Evolutionary conservation across 2,888 invertebrate species (phyloP).

Genomic region (Timandra comae): DNA sequence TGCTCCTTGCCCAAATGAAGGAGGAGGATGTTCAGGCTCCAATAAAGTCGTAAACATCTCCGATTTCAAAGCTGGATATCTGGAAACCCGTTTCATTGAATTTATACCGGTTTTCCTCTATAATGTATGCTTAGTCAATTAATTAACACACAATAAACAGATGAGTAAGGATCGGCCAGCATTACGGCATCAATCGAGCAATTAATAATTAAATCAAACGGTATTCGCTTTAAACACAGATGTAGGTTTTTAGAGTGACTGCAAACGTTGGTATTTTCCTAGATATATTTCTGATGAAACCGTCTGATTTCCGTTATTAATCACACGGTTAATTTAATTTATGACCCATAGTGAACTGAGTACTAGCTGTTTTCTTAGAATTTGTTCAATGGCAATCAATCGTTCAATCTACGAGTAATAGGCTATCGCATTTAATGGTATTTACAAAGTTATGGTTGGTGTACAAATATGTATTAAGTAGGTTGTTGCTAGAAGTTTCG

Average conservation of each 20-base stretch:
- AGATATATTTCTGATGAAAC: slow-evolving; percentile 36
- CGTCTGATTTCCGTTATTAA: slow-evolving; percentile 57
- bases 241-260: slow-evolving; percentile 9
- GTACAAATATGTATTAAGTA: too few species aligned
- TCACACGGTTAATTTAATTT: slow-evolving; percentile 61
- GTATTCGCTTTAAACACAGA: slow-evolving; percentile 22
- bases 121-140: slow-evolving; percentile 1
- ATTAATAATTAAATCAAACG: slow-evolving; percentile 30
- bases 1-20: slow-evolving; percentile 73
- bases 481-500: too few species aligned
- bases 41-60: slow-evolving; percentile 89
- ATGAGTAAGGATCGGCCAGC: slow-evolving; percentile 11
- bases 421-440: too few species aligned
- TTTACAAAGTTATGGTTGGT: too few species aligned
- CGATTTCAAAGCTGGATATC: slow-evolving; percentile 84
- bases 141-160: slow-evolving; percentile 11
- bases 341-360: slow-evolving; percentile 44
- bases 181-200: slow-evolving; percentile 22
- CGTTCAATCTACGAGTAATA: too few species aligned
- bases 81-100: slow-evolving; percentile 25
- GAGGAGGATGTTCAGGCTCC: slow-evolving; percentile 80
- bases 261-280: slow-evolving; percentile 38
- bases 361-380: slow-evolving; percentile 28
- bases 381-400: slow-evolving; percentile 18
- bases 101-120: slow-evolving; percentile 4